Base-by-base conservation (phyloP, 2,113 vertebrate species). In the Cricetomys ansorgei region DNA sequence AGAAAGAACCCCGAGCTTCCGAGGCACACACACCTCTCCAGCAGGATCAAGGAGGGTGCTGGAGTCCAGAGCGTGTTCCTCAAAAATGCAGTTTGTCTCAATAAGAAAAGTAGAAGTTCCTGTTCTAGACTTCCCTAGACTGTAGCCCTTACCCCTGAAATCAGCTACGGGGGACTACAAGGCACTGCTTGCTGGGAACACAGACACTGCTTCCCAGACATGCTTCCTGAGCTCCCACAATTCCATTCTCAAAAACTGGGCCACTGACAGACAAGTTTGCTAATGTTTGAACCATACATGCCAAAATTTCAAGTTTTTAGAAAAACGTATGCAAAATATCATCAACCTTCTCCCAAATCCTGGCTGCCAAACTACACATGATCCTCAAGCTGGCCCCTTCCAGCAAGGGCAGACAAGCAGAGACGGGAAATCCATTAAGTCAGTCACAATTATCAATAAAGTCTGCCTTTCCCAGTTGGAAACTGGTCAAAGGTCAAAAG, bases 51-150 rank as follows among this genome's bases (percentile, higher is more conserved):
- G 75, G 23, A 15, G 45, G 25, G 17, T 37, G 21, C 10, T 88
- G 55, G 79, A 83, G n/a, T 83, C 15, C 34, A 87, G 88, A 23
- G 75, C 94, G 76, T 13, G 13, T 43, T 88, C 83, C 84, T 85
- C 94, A 95, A 19, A 88, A 88, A 43, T 29, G 31, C 80, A 94
- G 10, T 95, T 88, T 79, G 29, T 92, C n/a, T 88, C 16, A 17
- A 43, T 88, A 88, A 92, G 90, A 91, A 96, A 93, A 91, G 29
- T 91, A 94, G 79, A 65, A 0, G 0, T 59, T 72, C 37, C 53
- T 34, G 0, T 57, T 55, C 23, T 86, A n/a, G 69, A n/a, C 0
- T 0, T 37, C 69, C 86, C 29, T n/a, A n/a, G n/a, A n/a, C n/a
- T n/a, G n/a, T n/a, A n/a, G n/a, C n/a, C n/a, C n/a, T n/a, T n/a